These are phyloP conservation scores for Oncorhynchus mykiss DNA, from an alignment of 2,113 vertebrate genomes.

Conservation along the genomic window DNA sequence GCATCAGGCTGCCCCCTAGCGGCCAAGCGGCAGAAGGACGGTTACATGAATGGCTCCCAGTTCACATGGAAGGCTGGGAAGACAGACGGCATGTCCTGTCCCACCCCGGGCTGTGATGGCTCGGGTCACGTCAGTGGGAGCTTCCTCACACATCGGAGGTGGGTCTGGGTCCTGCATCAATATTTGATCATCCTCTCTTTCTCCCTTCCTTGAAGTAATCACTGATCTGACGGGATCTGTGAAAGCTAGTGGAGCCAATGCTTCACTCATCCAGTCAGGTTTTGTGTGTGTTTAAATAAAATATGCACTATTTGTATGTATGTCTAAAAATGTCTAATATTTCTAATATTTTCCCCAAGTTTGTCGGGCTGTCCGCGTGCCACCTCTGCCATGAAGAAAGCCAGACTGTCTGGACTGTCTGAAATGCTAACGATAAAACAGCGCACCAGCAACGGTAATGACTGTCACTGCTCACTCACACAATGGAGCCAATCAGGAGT, in stretches of 20 bases:
- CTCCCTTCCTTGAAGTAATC: too few species aligned
- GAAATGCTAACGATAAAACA: constrained; percentile 98
- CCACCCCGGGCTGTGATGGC: constrained; percentile 95
- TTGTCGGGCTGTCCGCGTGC: constrained; percentile 97
- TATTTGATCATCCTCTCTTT: too few species aligned
- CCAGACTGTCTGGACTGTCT: constrained; percentile 89
- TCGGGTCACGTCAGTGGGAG: constrained; percentile 98
- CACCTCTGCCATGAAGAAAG: constrained; percentile 99
- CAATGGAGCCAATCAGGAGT: constrained; percentile 49
- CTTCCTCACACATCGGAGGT: constrained; percentile 99
- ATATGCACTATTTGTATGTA: neutral
- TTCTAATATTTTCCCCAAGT: constrained; percentile 70
- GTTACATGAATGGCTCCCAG: constrained; percentile 95
- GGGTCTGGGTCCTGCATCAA: constrained; percentile 45
- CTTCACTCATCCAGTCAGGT: neutral
- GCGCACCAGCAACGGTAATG: constrained; percentile 89
- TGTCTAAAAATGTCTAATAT: constrained; percentile 20
- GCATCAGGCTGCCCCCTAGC: constrained; percentile 95
- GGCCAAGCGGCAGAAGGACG: constrained; percentile 97
- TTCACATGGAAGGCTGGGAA: constrained; percentile 99
- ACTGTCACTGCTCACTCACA: constrained; percentile 22
- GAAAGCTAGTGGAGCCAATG: too few species aligned
- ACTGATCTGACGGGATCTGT: too few species aligned
- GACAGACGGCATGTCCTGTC: constrained; percentile 98
- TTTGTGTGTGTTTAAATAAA: neutral